Percentiles rank a stretch among this genome's conserved stretches.
These are phyloP conservation scores for Danio kyathit DNA, from an alignment of 2,797 vertebrate genomes.

Conservation along the genomic window DNA sequence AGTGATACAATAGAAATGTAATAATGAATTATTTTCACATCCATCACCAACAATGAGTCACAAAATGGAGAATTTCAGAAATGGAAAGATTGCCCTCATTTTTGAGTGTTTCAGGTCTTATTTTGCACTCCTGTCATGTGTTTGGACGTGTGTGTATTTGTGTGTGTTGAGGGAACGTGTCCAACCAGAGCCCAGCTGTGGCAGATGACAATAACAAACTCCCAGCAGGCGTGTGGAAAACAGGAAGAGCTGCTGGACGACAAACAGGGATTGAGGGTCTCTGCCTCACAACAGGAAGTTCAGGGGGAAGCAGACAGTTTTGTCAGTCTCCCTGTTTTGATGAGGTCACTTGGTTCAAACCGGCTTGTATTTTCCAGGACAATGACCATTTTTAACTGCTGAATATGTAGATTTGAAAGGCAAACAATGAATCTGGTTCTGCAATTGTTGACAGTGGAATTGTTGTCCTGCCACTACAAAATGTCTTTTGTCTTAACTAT, in stretches of 20 bases:
- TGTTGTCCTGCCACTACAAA: not conserved
- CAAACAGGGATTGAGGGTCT: slow-evolving; percentile 36
- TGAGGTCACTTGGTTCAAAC: slow-evolving; percentile 51
- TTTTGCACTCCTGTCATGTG: slow-evolving; percentile 17
- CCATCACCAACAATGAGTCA: not conserved
- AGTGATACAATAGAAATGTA: too few relatives aligned
- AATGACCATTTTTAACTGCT: slow-evolving; percentile 43
- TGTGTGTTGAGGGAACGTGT: slow-evolving; percentile 37
- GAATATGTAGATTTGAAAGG: slow-evolving; percentile 12
- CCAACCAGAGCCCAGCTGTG: slow-evolving; percentile 49
- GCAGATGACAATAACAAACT: slow-evolving; percentile 52
- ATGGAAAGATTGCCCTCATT: slow-evolving; percentile 4
- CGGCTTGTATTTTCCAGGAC: slow-evolving; percentile 37
- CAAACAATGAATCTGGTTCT: slow-evolving; percentile 19
- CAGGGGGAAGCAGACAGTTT: slow-evolving; percentile 36
- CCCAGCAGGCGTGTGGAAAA: slow-evolving; percentile 51
- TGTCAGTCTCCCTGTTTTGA: slow-evolving; percentile 48
- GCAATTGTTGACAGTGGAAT: slow-evolving; percentile 15
- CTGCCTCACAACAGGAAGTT: slow-evolving; percentile 58
- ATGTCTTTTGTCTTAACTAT: not conserved
- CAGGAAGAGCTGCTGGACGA: slow-evolving; percentile 56
- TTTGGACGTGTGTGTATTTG: slow-evolving; percentile 12
- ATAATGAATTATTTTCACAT: not conserved
- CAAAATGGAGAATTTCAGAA: not conserved
- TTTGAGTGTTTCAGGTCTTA: not conserved